Percentiles rank a stretch among this genome's conserved stretches.
These are phyloP conservation scores for Fragum whitleyi DNA, from an alignment of 2,888 invertebrate species.

Conservation along the genomic window DNA sequence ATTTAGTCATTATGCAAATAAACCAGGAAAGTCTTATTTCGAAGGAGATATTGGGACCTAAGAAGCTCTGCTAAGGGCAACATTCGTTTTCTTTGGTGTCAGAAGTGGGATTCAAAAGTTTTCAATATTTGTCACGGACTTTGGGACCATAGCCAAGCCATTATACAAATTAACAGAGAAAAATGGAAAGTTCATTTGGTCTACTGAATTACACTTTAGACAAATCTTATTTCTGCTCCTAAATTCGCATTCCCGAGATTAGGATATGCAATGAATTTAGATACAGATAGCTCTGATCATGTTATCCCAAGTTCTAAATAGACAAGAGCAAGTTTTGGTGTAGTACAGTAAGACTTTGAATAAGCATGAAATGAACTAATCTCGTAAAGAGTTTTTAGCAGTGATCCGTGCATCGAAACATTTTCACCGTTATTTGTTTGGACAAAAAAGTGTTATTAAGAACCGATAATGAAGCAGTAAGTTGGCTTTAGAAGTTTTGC, in stretches of 20 bases:
- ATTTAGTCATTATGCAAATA: no score
- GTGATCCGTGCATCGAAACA: conserved; percentile 19
- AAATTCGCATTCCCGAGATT: conserved; percentile 9
- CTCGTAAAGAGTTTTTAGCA: conserved; percentile 16
- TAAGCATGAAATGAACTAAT: conserved; percentile 9
- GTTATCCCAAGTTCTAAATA: conserved; percentile 5
- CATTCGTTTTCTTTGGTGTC: no score
- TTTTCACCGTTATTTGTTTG: conserved; percentile 30
- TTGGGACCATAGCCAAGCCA: conserved; percentile 43
- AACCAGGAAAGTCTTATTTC: no score
- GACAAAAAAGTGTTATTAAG: conserved; percentile 1
- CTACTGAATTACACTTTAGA: background rate
- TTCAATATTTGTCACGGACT: conserved; percentile 44
- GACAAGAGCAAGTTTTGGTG: conserved; percentile 22
- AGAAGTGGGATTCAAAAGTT: no score
- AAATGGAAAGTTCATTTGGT: conserved; percentile 20
- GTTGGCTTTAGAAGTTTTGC: conserved; percentile 13
- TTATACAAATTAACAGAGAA: conserved; percentile 40
- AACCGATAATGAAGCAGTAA: conserved; percentile 20
- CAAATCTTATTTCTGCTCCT: background rate
- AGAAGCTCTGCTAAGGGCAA: no score
- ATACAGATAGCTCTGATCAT: conserved; percentile 16
- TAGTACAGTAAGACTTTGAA: conserved; percentile 42
- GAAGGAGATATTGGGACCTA: no score
- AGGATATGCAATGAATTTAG: conserved; percentile 7